These are phyloP conservation scores for Enteromius afrohamiltoni DNA, from an alignment of 2,797 vertebrate genomes.

Conservation along the genomic window DNA sequence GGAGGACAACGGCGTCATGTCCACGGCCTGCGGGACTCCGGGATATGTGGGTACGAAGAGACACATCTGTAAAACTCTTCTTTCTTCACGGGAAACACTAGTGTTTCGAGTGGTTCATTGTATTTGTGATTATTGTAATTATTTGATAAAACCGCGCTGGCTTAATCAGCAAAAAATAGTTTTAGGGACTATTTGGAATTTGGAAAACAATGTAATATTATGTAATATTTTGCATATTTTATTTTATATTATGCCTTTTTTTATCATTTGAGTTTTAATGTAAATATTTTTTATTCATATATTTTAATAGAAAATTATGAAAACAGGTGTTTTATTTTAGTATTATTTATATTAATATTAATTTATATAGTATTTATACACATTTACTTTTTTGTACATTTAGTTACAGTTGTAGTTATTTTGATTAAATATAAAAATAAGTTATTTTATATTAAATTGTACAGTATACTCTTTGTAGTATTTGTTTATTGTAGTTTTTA, in stretches of 20 bases:
- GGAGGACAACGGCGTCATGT: constrained; percentile 93
- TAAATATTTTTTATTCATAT: too few relatives aligned
- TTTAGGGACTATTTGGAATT: not conserved
- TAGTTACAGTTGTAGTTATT: not conserved
- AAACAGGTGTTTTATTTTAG: not conserved
- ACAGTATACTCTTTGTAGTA: not conserved
- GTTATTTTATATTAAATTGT: not conserved
- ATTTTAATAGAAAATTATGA: too few relatives aligned
- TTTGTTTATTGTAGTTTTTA: not conserved
- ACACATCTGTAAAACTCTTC: not conserved
- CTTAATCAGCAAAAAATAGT: not conserved
- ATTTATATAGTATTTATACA: not conserved
- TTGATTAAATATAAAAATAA: not conserved
- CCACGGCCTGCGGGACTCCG: constrained; percentile 94
- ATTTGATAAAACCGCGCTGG: not conserved
- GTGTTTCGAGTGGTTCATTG: not conserved
- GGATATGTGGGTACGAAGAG: constrained; percentile 90
- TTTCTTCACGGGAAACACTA: not conserved
- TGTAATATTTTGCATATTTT: not conserved
- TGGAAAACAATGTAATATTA: not conserved
- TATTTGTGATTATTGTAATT: not conserved
- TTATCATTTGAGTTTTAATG: too few relatives aligned
- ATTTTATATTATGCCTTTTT: not conserved
- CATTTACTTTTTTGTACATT: not conserved
- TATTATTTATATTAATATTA: not conserved